Evolutionary conservation across 2,113 vertebrate genomes (phyloP).

Genomic region (Motacilla tschutschensis): DNA sequence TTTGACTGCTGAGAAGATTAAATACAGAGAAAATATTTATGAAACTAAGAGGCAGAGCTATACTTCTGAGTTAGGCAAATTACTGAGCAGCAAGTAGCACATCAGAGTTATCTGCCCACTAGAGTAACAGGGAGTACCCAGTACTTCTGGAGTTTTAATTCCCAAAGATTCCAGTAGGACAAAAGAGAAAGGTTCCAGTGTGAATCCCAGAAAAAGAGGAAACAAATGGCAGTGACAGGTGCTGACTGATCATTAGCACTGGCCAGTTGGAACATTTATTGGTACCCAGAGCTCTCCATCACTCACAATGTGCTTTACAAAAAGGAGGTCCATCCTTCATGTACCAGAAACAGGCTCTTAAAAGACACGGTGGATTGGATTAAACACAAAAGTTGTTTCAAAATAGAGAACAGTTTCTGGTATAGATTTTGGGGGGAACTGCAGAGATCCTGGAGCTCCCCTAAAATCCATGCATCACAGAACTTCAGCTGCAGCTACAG

Average conservation of each 20-base stretch:
- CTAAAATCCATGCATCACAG: neutral
- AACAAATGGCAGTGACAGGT: slow-evolving; percentile 44
- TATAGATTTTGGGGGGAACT: neutral
- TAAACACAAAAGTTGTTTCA: neutral
- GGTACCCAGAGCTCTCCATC: slow-evolving; percentile 1
- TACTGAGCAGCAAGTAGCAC: neutral
- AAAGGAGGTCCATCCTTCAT: neutral
- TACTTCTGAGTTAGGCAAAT: slow-evolving; percentile 35
- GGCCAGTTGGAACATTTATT: slow-evolving; percentile 30
- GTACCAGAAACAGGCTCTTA: neutral
- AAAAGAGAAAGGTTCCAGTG: neutral
- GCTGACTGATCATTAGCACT: neutral
- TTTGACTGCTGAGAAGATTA: slow-evolving; percentile 38
- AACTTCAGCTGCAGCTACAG: neutral
- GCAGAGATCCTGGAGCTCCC: neutral
- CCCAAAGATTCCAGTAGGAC: neutral
- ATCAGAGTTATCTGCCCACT: neutral
- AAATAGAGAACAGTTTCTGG: neutral
- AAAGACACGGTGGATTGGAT: neutral
- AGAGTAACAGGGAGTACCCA: neutral
- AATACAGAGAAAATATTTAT: slow-evolving; percentile 40
- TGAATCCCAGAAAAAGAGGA: neutral
- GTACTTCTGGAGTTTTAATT: neutral
- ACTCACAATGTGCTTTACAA: neutral
- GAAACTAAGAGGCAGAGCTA: slow-evolving; percentile 28